Conservation (phyloP, 2,888 invertebrate genomes). For the Orthosia incerta region DNA sequence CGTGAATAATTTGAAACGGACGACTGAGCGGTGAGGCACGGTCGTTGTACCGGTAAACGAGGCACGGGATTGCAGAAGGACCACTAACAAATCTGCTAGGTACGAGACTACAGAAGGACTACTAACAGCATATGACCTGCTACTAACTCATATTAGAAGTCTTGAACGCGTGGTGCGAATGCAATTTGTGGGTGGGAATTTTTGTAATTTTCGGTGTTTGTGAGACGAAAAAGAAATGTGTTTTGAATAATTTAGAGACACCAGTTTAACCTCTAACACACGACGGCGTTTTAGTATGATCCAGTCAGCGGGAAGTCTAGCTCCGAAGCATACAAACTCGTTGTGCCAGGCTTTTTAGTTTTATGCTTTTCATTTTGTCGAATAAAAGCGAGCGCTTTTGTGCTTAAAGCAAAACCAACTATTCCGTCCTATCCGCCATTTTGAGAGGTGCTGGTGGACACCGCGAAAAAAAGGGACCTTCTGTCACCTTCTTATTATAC, state of each 20-base stretch:
- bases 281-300: background rate
- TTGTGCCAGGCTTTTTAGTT: background rate
- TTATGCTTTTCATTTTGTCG: background rate
- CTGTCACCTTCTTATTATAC: constrained; percentile 34
- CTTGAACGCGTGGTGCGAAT: background rate
- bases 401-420: background rate
- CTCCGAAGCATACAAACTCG: background rate
- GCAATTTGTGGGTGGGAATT: background rate
- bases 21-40: constrained; percentile 60
- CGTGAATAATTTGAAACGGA: constrained; percentile 80
- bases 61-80: constrained; percentile 41
- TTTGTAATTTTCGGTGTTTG: too few relatives aligned
- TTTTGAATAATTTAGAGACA: too few relatives aligned
- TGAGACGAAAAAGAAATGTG: background rate
- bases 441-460: background rate
- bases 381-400: background rate
- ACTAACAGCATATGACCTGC: constrained; percentile 3
- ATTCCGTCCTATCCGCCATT: background rate
- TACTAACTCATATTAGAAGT: too few relatives aligned
- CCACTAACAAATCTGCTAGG: constrained; percentile 9
- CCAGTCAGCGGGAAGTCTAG: background rate
- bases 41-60: constrained; percentile 30
- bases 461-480: constrained; percentile 12
- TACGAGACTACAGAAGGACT: constrained; percentile 41
- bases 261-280: background rate